These are phyloP conservation scores for Diplazon laetatorius DNA, from an alignment of 2,888 invertebrate species.

Conservation along the genomic window DNA sequence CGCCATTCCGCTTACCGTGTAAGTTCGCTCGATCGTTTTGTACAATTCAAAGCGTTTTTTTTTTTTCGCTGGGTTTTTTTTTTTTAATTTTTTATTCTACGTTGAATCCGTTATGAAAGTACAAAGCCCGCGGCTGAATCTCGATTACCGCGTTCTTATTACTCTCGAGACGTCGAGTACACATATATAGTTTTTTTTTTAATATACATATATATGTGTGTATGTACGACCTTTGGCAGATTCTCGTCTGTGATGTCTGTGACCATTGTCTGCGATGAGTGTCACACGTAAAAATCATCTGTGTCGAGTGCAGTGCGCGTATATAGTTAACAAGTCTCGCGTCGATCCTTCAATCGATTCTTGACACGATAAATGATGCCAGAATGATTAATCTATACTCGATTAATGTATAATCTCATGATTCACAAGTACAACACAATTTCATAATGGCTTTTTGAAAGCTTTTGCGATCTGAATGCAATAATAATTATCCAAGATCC, in stretches of 20 bases:
- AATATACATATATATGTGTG: background rate
- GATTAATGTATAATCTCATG: too few species aligned
- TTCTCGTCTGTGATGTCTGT: too few species aligned
- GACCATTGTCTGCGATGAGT: background rate
- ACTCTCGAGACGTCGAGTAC: background rate
- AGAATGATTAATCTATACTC: too few species aligned
- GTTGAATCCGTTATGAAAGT: background rate
- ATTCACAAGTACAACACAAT: too few species aligned
- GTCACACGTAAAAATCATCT: background rate
- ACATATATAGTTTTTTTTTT: too few species aligned
- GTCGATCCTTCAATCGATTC: too few species aligned
- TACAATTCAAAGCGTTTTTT: background rate
- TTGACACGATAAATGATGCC: too few species aligned
- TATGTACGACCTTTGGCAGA: too few species aligned
- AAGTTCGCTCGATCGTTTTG: slow-evolving; percentile 5
- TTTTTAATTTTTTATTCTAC: background rate
- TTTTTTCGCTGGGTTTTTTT: slow-evolving; percentile 6
- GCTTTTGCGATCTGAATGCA: too few species aligned
- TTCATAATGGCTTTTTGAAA: too few species aligned
- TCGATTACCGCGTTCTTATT: background rate
- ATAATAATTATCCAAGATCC: too few species aligned
- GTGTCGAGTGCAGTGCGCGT: background rate
- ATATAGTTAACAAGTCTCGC: too few species aligned
- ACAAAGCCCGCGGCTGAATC: background rate
- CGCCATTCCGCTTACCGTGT: background rate